Conservation (phyloP, 2,797 vertebrate genomes). For the Cheirogaleus major region DNA sequence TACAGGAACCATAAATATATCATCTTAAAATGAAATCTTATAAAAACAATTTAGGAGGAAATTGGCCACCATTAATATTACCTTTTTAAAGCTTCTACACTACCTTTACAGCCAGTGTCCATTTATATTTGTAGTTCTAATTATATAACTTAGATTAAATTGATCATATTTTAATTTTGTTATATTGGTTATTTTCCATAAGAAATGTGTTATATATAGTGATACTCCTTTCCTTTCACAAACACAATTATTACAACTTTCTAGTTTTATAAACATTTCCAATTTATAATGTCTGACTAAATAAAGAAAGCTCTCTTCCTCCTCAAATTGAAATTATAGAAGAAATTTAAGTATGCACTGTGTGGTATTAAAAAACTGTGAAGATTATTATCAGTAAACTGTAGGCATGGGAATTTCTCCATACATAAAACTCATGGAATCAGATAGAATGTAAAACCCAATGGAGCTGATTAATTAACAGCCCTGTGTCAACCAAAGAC, state of each 20-base stretch:
- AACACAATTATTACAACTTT: slow-evolving; percentile 10
- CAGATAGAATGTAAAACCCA: neutral
- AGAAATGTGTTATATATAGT: neutral
- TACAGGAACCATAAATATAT: slow-evolving; percentile 46
- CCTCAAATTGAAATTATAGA: neutral
- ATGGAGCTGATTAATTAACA: neutral
- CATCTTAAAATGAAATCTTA: slow-evolving; percentile 61
- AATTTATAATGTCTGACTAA: neutral
- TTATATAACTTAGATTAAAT: slow-evolving; percentile 18
- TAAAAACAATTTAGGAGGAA: slow-evolving; percentile 58
- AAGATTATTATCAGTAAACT: neutral
- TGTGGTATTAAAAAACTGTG: neutral
- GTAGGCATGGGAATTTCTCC: neutral
- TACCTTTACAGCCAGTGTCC: neutral
- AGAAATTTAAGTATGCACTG: neutral
- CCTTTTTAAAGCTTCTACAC: neutral
- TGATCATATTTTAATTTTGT: neutral
- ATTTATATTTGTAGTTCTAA: slow-evolving; percentile 25
- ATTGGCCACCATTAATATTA: slow-evolving; percentile 33
- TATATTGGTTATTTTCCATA: slow-evolving; percentile 26
- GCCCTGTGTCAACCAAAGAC: neutral
- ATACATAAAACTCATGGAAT: neutral
- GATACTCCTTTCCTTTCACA: neutral
- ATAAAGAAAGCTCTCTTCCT: neutral
- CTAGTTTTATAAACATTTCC: neutral